These are phyloP conservation scores for Calephelis virginiensis DNA, from an alignment of 1,140 invertebrate species.

Conservation along the genomic window DNA sequence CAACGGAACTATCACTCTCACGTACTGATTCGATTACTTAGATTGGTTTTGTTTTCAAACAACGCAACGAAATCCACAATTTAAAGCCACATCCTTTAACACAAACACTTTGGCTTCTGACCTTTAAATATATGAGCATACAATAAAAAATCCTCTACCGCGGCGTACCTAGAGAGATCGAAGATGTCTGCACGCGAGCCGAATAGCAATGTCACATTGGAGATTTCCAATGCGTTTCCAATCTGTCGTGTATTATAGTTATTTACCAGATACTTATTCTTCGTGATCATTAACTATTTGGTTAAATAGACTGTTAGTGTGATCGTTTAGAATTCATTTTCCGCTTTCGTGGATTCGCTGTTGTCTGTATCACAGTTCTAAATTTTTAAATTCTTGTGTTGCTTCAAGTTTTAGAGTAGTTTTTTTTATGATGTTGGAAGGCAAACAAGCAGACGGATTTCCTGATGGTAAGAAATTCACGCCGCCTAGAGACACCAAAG, in stretches of 20 bases:
- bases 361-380: neutral
- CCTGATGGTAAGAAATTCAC: too few species aligned
- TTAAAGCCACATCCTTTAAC: neutral
- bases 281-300: slow-evolving; percentile 11
- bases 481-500: too few species aligned
- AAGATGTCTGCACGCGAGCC: slow-evolving; percentile 44
- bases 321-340: neutral
- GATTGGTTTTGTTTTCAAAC: too few species aligned
- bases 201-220: slow-evolving; percentile 30
- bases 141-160: slow-evolving; percentile 14
- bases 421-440: too few species aligned
- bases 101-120: slow-evolving; percentile 3
- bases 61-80: too few species aligned
- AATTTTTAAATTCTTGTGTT: too few species aligned
- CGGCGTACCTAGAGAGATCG: slow-evolving; percentile 29
- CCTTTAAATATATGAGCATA: slow-evolving; percentile 13
- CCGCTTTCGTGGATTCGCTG: neutral
- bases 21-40: too few species aligned
- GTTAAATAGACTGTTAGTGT: neutral
- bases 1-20: too few species aligned
- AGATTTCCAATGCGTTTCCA: slow-evolving; percentile 26
- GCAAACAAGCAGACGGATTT: too few species aligned
- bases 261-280: slow-evolving; percentile 1
- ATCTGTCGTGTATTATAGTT: slow-evolving; percentile 20
- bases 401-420: too few species aligned